phyloP scores from a whole-genome alignment of 1,140 invertebrate species.

The Cydia pomonella region DNA sequence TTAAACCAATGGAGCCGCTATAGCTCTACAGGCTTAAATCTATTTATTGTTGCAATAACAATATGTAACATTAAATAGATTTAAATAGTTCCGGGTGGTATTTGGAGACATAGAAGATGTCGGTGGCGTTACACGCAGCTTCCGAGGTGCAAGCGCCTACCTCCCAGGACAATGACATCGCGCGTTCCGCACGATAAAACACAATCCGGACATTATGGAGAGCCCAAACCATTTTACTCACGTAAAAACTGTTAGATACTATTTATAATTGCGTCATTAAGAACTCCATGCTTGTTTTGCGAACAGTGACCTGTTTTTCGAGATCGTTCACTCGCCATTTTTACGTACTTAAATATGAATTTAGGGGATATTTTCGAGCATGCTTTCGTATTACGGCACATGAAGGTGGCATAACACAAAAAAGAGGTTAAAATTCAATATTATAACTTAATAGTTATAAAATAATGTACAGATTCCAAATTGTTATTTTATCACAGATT shows the following conservation, averaged over 20 bases:
- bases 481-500: no score
- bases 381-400: slow-evolving; percentile 28
- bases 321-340: slow-evolving; percentile 37
- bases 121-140: slow-evolving; percentile 39
- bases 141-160: slow-evolving; percentile 51
- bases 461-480: no score
- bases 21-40: no score
- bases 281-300: slow-evolving; percentile 45
- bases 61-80: no score
- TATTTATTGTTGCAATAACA: no score
- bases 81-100: neutral
- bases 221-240: slow-evolving; percentile 50
- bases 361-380: neutral
- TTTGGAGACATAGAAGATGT: neutral
- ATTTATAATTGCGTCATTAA: slow-evolving; percentile 57
- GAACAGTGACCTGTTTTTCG: slow-evolving; percentile 45
- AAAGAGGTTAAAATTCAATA: neutral
- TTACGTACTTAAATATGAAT: slow-evolving; percentile 35
- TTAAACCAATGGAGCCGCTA: neutral
- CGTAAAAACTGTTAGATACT: slow-evolving; percentile 50
- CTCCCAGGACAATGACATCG: slow-evolving; percentile 75
- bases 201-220: slow-evolving; percentile 66
- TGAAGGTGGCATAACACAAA: neutral
- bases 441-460: no score
- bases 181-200: slow-evolving; percentile 74